Evolutionary conservation across 2,113 vertebrate species (phyloP), one percentile per base, ranked within the genome.

Genomic region (Onychostruthus taczanowskii): DNA sequence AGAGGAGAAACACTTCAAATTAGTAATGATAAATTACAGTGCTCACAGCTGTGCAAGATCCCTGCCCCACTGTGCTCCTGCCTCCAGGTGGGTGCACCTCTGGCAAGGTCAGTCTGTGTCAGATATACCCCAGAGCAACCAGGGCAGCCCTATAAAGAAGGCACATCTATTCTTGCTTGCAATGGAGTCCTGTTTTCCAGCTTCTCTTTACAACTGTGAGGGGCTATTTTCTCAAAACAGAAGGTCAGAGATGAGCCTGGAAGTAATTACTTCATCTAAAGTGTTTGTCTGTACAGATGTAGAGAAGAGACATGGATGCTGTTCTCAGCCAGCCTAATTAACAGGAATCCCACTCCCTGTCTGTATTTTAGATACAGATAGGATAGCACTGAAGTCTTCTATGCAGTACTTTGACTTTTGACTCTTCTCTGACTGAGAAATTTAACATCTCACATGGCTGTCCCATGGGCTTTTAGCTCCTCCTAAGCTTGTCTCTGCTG

Each of bases 301-400:
- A 11, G 2, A 67, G 56, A 11, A 67, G 3, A 64, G 13, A 35
- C 4, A 26, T 8, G 18, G 4, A 27, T 39, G 33, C 22, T 68
- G 28, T 33, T 68, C 30, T 50, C 63, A 90, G 43, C 11, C 43
- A 83, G 53, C 8, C 37, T 72, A 72, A 53, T n/a, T 27, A 49
- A 26, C 3, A 23, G 39, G 49, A 79, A 68, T 74, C 10, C 13
- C 53, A 59, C 24, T 64, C 26, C 41, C 8, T 56, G 11, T 7
- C 63, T 64, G 1, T 37, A 46, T 84, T 68, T 59, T 30, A 47
- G 35, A 13, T 20, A 31, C 53, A 55, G 47, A 4, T 6, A 37
- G 24, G 13, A 4, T 24, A 61, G 18, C 44, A 59, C 17, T 1
- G 0, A 64, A 49, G 2, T 59, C 9, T 73, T 33, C 19, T 49